These are phyloP conservation scores for Dryobota labecula DNA, from an alignment of 2,888 invertebrate species.

Conservation along the genomic window DNA sequence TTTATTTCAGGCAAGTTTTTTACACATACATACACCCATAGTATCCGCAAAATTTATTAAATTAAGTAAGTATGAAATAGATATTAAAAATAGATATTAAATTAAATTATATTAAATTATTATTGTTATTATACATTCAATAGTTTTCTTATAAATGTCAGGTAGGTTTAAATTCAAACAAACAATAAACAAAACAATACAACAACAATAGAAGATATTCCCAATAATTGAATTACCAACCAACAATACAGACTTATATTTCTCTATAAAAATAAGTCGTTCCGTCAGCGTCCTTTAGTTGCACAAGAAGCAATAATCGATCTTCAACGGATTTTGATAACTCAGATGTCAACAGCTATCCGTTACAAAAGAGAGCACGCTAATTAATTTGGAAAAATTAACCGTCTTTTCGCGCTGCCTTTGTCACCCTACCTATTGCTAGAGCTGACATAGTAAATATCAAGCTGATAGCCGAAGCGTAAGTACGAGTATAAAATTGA, in stretches of 20 bases:
- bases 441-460: background rate
- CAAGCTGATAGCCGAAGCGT: background rate
- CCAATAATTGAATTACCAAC: background rate
- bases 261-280: background rate
- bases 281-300: background rate
- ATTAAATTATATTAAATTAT: no score
- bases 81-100: no score
- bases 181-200: no score
- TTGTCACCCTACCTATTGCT: background rate
- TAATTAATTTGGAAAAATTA: background rate
- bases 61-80: no score
- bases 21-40: no score
- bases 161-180: no score
- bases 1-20: no score
- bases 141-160: no score
- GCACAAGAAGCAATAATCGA: background rate
- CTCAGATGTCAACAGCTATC: background rate
- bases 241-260: background rate
- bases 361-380: no score
- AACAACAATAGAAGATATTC: no score
- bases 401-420: background rate
- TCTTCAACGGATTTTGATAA: background rate
- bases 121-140: no score
- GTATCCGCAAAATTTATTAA: no score
- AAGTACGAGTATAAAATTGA: background rate